Conservation (phyloP, 2,888 invertebrate genomes). For the Sisyra nigra region DNA sequence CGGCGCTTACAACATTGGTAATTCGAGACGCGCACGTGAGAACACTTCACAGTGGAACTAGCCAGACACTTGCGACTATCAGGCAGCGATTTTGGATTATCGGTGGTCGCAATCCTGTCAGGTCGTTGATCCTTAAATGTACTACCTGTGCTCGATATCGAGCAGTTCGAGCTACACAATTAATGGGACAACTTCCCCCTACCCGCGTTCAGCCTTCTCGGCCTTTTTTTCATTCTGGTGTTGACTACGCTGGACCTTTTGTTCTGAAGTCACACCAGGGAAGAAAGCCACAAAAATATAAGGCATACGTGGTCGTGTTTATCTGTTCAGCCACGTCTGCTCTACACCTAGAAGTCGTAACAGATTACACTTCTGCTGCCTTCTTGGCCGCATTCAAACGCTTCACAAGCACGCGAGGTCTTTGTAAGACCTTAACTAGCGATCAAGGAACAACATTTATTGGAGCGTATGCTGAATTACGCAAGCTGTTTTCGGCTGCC, state of each 20-base stretch:
- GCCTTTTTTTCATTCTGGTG: conserved; percentile 9
- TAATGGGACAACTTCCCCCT: conserved; percentile 10
- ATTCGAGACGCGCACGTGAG: neutral
- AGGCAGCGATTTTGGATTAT: neutral
- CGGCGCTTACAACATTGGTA: conserved; percentile 1
- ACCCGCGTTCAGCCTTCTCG: conserved; percentile 8
- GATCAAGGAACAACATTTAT: conserved; percentile 18
- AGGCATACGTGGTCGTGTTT: neutral
- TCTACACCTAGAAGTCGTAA: neutral
- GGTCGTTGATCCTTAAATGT: neutral
- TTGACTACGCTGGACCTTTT: conserved; percentile 14
- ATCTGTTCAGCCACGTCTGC: neutral
- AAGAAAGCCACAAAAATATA: conserved; percentile 1
- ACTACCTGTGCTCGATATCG: neutral
- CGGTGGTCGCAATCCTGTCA: neutral
- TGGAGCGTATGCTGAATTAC: conserved; percentile 13
- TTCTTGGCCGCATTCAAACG: neutral
- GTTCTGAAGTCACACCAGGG: too few relatives aligned
- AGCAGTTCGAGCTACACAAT: neutral
- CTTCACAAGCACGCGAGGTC: neutral
- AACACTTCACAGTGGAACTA: neutral
- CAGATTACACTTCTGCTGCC: neutral
- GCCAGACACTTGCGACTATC: neutral
- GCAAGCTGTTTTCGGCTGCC: conserved; percentile 9
- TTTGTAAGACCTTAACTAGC: conserved; percentile 11